Conservation (phyloP, 2,888 invertebrate species). For the Aphodius granarius region DNA sequence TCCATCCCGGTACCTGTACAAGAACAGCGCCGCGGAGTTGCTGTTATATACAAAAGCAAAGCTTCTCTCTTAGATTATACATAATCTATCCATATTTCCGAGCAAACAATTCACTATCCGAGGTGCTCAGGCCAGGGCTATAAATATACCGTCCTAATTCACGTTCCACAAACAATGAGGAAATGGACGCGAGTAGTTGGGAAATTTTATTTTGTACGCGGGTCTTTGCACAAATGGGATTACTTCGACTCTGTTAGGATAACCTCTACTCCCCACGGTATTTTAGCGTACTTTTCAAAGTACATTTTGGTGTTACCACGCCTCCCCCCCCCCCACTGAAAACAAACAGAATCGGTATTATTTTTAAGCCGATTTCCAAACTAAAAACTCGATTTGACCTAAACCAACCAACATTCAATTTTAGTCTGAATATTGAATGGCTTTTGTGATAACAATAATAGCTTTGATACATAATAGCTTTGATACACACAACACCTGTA, state of each 20-base stretch:
- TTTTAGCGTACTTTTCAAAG: not conserved
- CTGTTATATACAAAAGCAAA: not conserved
- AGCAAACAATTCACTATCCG: conserved; percentile 4
- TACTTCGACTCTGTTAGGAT: not conserved
- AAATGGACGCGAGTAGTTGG: conserved; percentile 20
- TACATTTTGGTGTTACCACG: not conserved
- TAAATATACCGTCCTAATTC: conserved; percentile 23
- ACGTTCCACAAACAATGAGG: conserved; percentile 25
- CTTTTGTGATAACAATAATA: not conserved
- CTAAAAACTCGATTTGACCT: not conserved
- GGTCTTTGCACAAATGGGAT: not conserved
- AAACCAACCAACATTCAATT: not conserved
- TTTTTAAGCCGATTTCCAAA: not conserved
- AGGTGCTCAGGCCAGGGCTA: conserved; percentile 15
- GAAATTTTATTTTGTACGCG: not conserved
- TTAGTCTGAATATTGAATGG: not conserved
- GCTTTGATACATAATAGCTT: too few relatives aligned
- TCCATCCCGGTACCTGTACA: not conserved
- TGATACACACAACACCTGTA: too few relatives aligned
- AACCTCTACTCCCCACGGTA: not conserved
- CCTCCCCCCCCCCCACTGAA: not conserved
- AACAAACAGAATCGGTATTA: not conserved
- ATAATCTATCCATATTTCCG: conserved; percentile 18
- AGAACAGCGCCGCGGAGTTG: not conserved
- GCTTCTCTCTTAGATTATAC: conserved; percentile 13